Percentiles rank a stretch among this genome's conserved stretches.
Conservation (phyloP, 2,113 vertebrate genomes). For the Entomyzon cyanotis region DNA sequence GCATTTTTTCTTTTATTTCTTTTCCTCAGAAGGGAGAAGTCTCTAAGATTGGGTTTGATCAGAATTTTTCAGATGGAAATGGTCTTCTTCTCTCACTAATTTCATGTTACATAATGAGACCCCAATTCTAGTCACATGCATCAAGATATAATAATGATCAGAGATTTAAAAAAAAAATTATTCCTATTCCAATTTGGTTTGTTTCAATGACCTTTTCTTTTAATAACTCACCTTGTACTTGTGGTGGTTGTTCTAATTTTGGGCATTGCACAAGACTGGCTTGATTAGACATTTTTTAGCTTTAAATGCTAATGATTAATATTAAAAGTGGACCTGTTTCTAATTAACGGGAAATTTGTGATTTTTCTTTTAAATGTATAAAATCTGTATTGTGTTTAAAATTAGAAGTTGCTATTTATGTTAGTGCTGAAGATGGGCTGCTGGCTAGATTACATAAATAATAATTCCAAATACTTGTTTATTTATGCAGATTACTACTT, state of each 20-base stretch:
- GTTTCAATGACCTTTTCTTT: not conserved
- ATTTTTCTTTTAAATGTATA: not conserved
- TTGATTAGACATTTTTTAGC: not conserved
- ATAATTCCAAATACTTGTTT: not conserved
- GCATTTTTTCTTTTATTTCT: not conserved
- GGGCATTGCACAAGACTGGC: not conserved
- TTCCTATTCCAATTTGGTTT: not conserved
- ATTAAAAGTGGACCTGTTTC: not conserved
- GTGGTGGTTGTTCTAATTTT: not conserved
- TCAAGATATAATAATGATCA: not conserved
- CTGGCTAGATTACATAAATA: not conserved
- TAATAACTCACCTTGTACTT: not conserved
- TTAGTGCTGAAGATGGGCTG: not conserved
- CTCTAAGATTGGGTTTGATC: not conserved
- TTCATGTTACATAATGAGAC: not conserved
- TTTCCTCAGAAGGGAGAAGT: not conserved
- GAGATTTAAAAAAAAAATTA: not conserved
- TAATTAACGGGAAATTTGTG: not conserved
- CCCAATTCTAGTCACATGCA: not conserved
- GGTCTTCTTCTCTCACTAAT: not conserved
- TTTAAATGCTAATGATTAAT: not conserved
- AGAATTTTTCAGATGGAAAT: not conserved
- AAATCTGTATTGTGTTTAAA: not conserved
- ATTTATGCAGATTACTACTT: not conserved
- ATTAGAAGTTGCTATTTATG: not conserved